Evolutionary conservation across 2,113 vertebrate species (phyloP).

Genomic region (Sigmodon hispidus): DNA sequence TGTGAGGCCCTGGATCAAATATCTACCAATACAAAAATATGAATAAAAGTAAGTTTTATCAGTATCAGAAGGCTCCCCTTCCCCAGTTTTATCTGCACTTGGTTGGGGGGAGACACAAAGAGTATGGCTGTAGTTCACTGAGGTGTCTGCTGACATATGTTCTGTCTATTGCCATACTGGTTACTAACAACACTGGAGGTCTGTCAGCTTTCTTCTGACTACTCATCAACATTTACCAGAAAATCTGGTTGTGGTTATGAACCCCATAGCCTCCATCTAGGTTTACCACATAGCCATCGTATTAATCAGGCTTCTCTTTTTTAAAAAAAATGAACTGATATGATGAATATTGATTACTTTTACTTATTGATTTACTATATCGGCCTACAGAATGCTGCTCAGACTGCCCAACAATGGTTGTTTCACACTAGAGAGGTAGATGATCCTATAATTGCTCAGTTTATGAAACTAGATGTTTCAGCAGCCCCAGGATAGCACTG

Average conservation of each 20-base stretch:
- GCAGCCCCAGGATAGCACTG: too few species aligned
- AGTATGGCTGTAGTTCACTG: neutral
- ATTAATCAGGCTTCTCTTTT: too few species aligned
- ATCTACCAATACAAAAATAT: neutral
- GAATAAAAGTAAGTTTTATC: neutral
- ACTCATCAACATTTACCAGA: neutral
- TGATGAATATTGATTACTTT: too few species aligned
- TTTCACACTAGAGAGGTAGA: too few species aligned
- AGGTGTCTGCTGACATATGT: slow-evolving; percentile 10
- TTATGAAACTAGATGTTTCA: too few species aligned
- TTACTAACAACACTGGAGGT: slow-evolving; percentile 11
- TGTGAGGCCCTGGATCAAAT: neutral
- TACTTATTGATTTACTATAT: too few species aligned
- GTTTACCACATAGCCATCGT: neutral
- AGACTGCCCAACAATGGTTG: too few species aligned
- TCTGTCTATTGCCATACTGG: neutral
- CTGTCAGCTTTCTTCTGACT: slow-evolving; percentile 26
- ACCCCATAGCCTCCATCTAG: neutral
- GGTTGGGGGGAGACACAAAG: neutral
- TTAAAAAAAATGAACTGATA: too few species aligned
- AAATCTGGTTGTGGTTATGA: neutral
- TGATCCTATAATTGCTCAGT: too few species aligned
- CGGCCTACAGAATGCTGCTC: too few species aligned
- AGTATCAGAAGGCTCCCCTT: neutral
- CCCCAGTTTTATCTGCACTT: neutral